These are phyloP conservation scores for Nycticorax nycticorax DNA, from an alignment of 2,113 vertebrate genomes.

Conservation along the genomic window DNA sequence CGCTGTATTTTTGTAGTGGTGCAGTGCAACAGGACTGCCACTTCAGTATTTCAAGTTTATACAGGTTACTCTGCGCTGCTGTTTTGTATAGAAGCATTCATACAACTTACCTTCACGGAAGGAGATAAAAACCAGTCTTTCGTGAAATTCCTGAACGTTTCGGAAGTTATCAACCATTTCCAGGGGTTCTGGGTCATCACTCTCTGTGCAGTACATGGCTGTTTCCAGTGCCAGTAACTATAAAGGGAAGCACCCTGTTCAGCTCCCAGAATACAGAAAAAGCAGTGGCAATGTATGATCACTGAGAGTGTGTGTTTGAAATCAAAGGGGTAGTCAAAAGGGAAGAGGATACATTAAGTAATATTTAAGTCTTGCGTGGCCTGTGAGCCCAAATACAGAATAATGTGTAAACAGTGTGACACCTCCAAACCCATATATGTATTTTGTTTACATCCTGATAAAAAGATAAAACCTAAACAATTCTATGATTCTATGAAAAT, in stretches of 20 bases:
- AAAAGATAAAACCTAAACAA: background rate
- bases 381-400: background rate
- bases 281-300: background rate
- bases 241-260: conserved; percentile 1
- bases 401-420: background rate
- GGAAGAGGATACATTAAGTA: background rate
- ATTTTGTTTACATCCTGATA: background rate
- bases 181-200: conserved; percentile 73
- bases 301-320: background rate
- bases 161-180: conserved; percentile 87
- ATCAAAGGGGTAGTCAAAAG: background rate
- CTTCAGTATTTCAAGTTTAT: background rate
- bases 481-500: background rate
- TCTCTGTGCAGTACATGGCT: conserved; percentile 80
- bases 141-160: conserved; percentile 77
- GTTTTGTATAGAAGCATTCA: background rate
- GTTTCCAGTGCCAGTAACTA: conserved; percentile 85
- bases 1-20: background rate
- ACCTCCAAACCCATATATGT: background rate
- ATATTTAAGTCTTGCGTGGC: background rate
- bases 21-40: background rate
- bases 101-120: conserved; percentile 85
- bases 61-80: background rate
- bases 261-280: background rate
- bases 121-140: conserved; percentile 84